phyloP scores from a whole-genome alignment of 2,113 vertebrate species.

The Sphaerodactylus townsendi region DNA sequence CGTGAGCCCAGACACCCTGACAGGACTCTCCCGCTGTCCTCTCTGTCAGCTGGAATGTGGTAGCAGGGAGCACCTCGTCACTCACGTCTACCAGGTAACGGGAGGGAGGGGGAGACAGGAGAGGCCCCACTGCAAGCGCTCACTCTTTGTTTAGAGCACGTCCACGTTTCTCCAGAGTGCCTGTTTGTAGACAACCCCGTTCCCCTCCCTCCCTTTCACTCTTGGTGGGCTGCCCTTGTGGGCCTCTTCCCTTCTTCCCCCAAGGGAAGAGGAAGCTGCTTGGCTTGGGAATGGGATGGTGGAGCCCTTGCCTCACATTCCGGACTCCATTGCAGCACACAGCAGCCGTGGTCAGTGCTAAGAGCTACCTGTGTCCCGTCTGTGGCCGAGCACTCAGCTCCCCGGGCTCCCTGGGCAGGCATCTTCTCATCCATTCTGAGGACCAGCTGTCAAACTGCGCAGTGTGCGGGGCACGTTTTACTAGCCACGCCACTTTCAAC shows the following conservation, averaged over 20 bases:
- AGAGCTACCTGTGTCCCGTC: conserved; percentile 94
- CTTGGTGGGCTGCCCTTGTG: background rate
- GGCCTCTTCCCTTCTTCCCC: background rate
- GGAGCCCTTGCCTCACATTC: conserved; percentile 5
- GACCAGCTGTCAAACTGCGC: conserved; percentile 97
- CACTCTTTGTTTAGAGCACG: too few relatives aligned
- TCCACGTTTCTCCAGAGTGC: too few relatives aligned
- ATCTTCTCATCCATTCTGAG: conserved; percentile 96
- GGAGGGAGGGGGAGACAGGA: background rate
- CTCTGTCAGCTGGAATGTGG: conserved; percentile 92
- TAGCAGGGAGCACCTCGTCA: conserved; percentile 90
- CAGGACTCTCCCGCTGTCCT: conserved; percentile 85
- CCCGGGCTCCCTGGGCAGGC: conserved; percentile 92
- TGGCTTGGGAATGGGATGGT: background rate
- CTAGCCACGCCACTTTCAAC: conserved; percentile 94
- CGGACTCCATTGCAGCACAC: conserved; percentile 85
- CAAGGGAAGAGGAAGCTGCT: background rate
- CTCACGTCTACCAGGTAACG: conserved; percentile 94
- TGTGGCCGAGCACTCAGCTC: conserved; percentile 96
- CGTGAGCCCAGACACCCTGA: conserved; percentile 64
- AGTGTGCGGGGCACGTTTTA: conserved; percentile 93
- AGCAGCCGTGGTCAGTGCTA: conserved; percentile 85
- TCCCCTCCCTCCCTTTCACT: too few relatives aligned
- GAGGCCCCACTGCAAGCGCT: background rate
- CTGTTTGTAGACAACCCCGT: too few relatives aligned